These are phyloP conservation scores for Hoplodrina blanda DNA, from an alignment of 2,888 invertebrate genomes.

Conservation along the genomic window DNA sequence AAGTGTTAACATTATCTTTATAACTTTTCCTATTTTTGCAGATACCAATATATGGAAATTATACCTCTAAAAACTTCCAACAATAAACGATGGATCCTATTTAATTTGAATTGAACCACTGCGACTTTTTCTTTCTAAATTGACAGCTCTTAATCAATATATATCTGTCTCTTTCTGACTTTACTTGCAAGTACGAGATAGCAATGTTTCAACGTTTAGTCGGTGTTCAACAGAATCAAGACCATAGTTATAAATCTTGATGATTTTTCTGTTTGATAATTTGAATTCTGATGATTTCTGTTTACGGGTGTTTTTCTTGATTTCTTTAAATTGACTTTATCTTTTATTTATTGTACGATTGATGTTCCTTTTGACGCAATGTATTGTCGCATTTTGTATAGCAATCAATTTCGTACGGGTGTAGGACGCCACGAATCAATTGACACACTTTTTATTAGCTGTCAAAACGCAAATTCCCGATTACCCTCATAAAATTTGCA, in stretches of 20 bases:
- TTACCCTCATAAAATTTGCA: too few species aligned
- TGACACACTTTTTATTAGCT: too few species aligned
- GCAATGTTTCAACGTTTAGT: not conserved
- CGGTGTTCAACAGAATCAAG: not conserved
- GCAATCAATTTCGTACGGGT: not conserved
- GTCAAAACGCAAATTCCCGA: too few species aligned
- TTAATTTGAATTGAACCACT: not conserved
- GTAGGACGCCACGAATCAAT: too few species aligned
- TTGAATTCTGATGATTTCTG: conserved; percentile 4
- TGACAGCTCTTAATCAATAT: not conserved
- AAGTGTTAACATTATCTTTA: too few species aligned
- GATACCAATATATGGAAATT: too few species aligned
- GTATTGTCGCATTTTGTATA: conserved; percentile 26
- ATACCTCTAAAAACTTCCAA: not conserved
- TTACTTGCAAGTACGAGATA: not conserved
- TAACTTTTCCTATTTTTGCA: too few species aligned
- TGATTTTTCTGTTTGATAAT: not conserved
- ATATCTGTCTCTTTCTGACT: not conserved
- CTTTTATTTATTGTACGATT: not conserved
- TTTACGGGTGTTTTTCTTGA: not conserved
- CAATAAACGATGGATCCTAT: not conserved
- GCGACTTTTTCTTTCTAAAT: not conserved
- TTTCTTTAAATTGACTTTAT: conserved; percentile 1
- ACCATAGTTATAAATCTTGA: not conserved
- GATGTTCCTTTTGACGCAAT: conserved; percentile 26